A percentile compares a stretch with the other conserved stretches of the same genome.
These are phyloP conservation scores for rat (Rattus norvegicus) DNA, from an alignment of 2,113 vertebrate genomes.

Conservation along the genomic window GRCr8 NC_086020.1:222150001-222150500, in stretches of 20 bases:
- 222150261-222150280: conserved; percentile 77
- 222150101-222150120: conserved; percentile 25
- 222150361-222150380: neutral
- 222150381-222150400: conserved; percentile 82
- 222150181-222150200: conserved; percentile 61
- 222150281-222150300: conserved; percentile 80
- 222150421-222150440: conserved; percentile 79
- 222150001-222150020: accelerated
- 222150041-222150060: neutral
- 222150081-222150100: neutral
- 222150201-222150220: conserved; percentile 73
- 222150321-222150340: conserved; percentile 80
- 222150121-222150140: conserved; percentile 47
- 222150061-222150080: neutral
- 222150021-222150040: neutral
- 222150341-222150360: conserved; percentile 81
- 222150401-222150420: conserved; percentile 76
- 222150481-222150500: conserved; percentile 45
- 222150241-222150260: conserved; percentile 80
- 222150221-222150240: conserved; percentile 78
- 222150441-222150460: conserved; percentile 77
- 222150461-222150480: conserved; percentile 64
- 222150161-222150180: conserved; percentile 57
- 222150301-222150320: conserved; percentile 75
- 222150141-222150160: conserved; percentile 66